Percentiles rank a stretch among this genome's conserved stretches.
phyloP scores from a whole-genome alignment of 1,140 invertebrate species.

The Macrosteles quadrilineatus region DNA sequence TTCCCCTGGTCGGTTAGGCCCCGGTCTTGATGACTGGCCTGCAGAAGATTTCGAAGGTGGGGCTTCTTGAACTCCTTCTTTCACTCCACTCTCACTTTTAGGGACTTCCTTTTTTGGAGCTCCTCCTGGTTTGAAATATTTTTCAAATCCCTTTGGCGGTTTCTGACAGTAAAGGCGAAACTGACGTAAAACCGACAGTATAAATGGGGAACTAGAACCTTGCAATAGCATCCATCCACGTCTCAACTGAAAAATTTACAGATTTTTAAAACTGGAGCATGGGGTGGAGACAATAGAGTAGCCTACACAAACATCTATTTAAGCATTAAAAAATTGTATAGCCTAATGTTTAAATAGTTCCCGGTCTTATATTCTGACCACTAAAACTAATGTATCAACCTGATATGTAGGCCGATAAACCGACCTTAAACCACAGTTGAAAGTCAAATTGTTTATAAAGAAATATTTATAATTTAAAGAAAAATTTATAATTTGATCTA shows the following conservation, averaged over 20 bases:
- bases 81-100: slow-evolving; percentile 34
- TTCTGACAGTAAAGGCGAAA: slow-evolving; percentile 65
- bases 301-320: no score
- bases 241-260: slow-evolving; percentile 41
- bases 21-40: slow-evolving; percentile 11
- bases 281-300: no score
- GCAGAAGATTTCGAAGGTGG: slow-evolving; percentile 19
- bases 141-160: slow-evolving; percentile 89
- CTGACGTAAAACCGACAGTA: slow-evolving; percentile 55
- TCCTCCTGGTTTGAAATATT: slow-evolving; percentile 73
- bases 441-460: no score
- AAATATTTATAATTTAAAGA: no score
- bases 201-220: slow-evolving; percentile 40
- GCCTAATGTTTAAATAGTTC: no score
- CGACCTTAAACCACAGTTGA: no score
- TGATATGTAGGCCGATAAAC: no score
- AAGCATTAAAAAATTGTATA: no score
- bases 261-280: no score
- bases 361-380: no score
- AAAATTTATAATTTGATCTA: no score
- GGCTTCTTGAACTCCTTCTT: slow-evolving; percentile 22
- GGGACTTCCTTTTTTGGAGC: slow-evolving; percentile 47
- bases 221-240: slow-evolving; percentile 39
- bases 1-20: slow-evolving; percentile 8
- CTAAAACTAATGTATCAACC: no score